Evolutionary conservation across 2,113 vertebrate species (phyloP).

Genomic region (Erythrocebus patas): DNA sequence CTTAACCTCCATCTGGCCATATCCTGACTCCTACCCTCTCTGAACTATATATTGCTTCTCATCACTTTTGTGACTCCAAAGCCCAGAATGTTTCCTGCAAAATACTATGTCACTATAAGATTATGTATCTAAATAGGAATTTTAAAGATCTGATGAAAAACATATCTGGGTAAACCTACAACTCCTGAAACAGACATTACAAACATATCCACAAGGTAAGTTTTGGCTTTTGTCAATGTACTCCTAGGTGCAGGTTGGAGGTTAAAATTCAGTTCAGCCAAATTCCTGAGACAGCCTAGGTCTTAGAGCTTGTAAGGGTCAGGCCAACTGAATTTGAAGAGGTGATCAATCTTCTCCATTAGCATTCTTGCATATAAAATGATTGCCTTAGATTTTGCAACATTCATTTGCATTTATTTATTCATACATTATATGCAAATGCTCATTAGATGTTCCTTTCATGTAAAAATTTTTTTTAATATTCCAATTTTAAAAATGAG

Average conservation of each 20-base stretch:
- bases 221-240: not conserved
- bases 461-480: not conserved
- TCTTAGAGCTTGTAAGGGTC: not conserved
- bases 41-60: not conserved
- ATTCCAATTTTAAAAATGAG: not conserved
- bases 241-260: not conserved
- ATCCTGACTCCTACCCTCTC: not conserved
- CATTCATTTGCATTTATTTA: slow-evolving; percentile 31
- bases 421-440: slow-evolving; percentile 4
- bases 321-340: slow-evolving; percentile 25
- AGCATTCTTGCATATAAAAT: slow-evolving; percentile 18
- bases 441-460: slow-evolving; percentile 6
- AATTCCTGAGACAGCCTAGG: not conserved
- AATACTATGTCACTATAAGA: not conserved
- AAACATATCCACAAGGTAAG: not conserved
- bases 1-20: not conserved
- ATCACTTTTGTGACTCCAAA: not conserved
- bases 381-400: slow-evolving; percentile 18
- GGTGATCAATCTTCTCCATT: not conserved
- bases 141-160: slow-evolving; percentile 16
- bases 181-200: not conserved
- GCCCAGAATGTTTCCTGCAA: not conserved
- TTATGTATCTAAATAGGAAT: not conserved
- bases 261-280: not conserved
- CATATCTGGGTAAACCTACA: not conserved